These are phyloP conservation scores for Scomber japonicus DNA, from an alignment of 2,113 vertebrate genomes.

Conservation along the genomic window DNA sequence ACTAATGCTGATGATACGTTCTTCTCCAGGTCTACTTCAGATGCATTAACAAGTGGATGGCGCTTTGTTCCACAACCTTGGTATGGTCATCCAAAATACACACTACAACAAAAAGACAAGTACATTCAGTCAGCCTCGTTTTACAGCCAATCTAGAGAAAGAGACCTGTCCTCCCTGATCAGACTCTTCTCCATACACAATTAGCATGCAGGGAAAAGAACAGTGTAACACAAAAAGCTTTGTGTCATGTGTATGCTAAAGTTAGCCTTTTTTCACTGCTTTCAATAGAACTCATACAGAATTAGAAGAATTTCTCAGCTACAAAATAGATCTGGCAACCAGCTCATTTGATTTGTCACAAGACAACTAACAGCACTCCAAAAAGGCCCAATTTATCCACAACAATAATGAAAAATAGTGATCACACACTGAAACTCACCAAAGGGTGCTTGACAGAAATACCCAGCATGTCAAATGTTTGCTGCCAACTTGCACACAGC, in stretches of 20 bases:
- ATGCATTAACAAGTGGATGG: conserved; percentile 67
- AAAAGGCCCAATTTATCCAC: neutral
- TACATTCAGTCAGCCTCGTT: conserved; percentile 9
- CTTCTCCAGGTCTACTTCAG: conserved; percentile 48
- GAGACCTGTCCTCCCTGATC: conserved; percentile 40
- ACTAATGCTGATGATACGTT: conserved; percentile 47
- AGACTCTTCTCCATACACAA: conserved; percentile 26
- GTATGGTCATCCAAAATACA: conserved; percentile 12
- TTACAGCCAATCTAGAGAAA: conserved; percentile 29
- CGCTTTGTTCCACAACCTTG: conserved; percentile 51
- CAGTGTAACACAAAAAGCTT: neutral
- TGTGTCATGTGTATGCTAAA: neutral
- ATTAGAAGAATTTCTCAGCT: neutral
- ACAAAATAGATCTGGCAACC: neutral
- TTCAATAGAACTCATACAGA: neutral
- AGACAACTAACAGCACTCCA: neutral
- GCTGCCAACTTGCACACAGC: neutral
- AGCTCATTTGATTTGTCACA: neutral
- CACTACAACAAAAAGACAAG: conserved; percentile 7
- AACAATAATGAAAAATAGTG: neutral
- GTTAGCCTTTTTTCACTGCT: neutral
- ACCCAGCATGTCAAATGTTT: neutral
- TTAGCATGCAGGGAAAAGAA: conserved; percentile 37
- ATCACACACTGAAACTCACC: neutral
- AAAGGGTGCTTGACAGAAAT: neutral